Conservation (phyloP, 92 coral and sea anemone species). For the Porites divaricata region DNA sequence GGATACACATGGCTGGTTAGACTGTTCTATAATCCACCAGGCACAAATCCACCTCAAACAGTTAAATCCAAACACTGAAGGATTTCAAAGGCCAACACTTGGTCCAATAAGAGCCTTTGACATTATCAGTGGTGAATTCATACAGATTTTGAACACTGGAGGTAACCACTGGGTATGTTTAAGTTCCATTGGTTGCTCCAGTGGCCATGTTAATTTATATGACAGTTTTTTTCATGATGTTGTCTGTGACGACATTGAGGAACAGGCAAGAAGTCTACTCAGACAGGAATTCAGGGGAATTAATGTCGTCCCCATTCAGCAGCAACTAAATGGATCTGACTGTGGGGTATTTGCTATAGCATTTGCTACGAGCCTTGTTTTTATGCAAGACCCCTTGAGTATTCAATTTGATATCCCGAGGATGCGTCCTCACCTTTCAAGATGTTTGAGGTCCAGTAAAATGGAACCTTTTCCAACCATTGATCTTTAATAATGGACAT, state of each 20-base stretch:
- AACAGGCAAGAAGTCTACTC: not conserved
- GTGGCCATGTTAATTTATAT: slow-evolving; percentile 49
- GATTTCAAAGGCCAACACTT: slow-evolving; percentile 69
- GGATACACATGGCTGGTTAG: slow-evolving; percentile 69
- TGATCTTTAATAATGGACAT: too few species aligned
- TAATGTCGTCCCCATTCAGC: slow-evolving; percentile 62
- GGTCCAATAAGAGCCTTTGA: too few species aligned
- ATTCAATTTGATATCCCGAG: slow-evolving; percentile 34
- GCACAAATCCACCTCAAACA: slow-evolving; percentile 63
- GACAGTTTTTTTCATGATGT: slow-evolving; percentile 69
- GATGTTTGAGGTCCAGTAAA: too few species aligned
- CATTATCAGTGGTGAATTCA: too few species aligned
- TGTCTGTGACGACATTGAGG: slow-evolving; percentile 49
- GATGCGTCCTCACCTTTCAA: not conserved
- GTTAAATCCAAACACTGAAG: slow-evolving; percentile 63
- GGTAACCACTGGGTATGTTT: slow-evolving; percentile 15
- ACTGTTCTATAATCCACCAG: slow-evolving; percentile 62
- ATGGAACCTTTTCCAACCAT: too few species aligned
- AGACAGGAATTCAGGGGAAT: too few species aligned
- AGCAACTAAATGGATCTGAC: slow-evolving; percentile 34
- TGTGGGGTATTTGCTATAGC: not conserved
- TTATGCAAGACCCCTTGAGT: not conserved
- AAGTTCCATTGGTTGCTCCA: slow-evolving; percentile 57
- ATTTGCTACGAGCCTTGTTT: slow-evolving; percentile 16
- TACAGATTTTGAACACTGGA: too few species aligned